These are phyloP conservation scores for Echiichthys vipera DNA, from an alignment of 2,797 vertebrate genomes.

Conservation along the genomic window DNA sequence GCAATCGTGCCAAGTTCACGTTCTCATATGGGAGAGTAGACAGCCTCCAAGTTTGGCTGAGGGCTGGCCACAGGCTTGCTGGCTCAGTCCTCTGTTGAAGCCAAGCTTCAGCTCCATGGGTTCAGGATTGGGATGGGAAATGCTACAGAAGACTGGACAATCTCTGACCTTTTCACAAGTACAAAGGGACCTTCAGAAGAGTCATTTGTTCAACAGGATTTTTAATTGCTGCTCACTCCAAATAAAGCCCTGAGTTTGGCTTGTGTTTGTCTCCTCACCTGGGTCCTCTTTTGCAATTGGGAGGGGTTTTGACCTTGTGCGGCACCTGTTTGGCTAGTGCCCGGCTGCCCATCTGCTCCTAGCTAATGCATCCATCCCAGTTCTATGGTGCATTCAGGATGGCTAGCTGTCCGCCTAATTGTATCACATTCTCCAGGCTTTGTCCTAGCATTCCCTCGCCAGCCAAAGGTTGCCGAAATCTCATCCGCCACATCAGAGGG, in stretches of 20 bases:
- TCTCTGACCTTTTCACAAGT: conserved; percentile 77
- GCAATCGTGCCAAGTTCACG: conserved; percentile 71
- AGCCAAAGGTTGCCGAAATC: conserved; percentile 93
- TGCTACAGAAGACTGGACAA: conserved; percentile 52
- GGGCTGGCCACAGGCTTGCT: conserved; percentile 49
- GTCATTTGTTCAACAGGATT: conserved; percentile 75
- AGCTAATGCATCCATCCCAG: conserved; percentile 58
- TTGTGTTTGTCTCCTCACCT: conserved; percentile 73
- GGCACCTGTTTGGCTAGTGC: conserved; percentile 83
- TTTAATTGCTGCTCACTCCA: conserved; percentile 76
- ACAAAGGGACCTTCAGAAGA: conserved; percentile 71
- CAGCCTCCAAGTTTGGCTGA: conserved; percentile 61
- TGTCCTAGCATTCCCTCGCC: conserved; percentile 87
- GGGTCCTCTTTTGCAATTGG: conserved; percentile 71
- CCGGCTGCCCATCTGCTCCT: conserved; percentile 88
- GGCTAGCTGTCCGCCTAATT: conserved; percentile 93
- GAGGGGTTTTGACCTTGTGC: conserved; percentile 83
- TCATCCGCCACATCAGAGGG: conserved; percentile 94
- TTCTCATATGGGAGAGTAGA: conserved; percentile 77
- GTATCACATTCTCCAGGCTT: conserved; percentile 96
- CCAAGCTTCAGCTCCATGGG: conserved; percentile 64
- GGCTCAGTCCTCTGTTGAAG: conserved; percentile 41
- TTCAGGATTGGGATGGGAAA: conserved; percentile 70
- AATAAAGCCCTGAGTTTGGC: conserved; percentile 61
- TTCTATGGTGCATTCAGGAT: conserved; percentile 87